Conservation (phyloP, 2,113 vertebrate genomes). For the Xiphophorus hellerii region DNA sequence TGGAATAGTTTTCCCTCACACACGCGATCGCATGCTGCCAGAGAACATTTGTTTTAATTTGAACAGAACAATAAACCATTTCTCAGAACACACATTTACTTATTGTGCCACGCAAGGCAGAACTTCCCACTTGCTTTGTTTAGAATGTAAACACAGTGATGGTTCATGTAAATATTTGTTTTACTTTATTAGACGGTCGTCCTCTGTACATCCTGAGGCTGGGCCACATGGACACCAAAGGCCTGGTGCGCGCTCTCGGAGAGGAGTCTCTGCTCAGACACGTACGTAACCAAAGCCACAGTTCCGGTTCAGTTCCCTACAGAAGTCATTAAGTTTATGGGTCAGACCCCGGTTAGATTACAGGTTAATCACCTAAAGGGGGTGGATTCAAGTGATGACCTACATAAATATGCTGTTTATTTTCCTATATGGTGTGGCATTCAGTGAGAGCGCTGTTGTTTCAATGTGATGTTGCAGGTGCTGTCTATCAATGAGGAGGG, state of each 20-base stretch:
- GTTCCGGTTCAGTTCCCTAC: neutral
- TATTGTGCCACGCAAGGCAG: constrained; percentile 5
- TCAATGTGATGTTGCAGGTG: constrained; percentile 77
- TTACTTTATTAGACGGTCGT: constrained; percentile 85
- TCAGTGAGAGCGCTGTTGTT: neutral
- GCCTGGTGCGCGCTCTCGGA: constrained; percentile 92
- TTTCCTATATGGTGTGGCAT: neutral
- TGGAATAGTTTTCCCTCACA: neutral
- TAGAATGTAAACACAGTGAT: constrained; percentile 2
- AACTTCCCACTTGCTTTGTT: constrained; percentile 1
- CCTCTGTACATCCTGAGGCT: constrained; percentile 92
- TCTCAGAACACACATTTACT: constrained; percentile 10
- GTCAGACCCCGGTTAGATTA: constrained; percentile 40
- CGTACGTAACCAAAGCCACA: constrained; percentile 74
- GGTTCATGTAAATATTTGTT: constrained; percentile 32
- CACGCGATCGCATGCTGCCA: constrained; percentile 4
- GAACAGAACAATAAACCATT: neutral
- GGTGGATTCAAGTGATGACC: constrained; percentile 9
- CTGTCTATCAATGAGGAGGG: constrained; percentile 97
- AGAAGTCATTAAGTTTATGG: neutral
- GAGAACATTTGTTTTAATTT: constrained; percentile 18
- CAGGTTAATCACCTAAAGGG: constrained; percentile 16
- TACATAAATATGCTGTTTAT: neutral
- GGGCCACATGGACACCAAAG: constrained; percentile 97
- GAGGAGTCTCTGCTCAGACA: constrained; percentile 96